phyloP scores from a whole-genome alignment of 2,888 invertebrate species.

The Eristalinus sepulchralis region DNA sequence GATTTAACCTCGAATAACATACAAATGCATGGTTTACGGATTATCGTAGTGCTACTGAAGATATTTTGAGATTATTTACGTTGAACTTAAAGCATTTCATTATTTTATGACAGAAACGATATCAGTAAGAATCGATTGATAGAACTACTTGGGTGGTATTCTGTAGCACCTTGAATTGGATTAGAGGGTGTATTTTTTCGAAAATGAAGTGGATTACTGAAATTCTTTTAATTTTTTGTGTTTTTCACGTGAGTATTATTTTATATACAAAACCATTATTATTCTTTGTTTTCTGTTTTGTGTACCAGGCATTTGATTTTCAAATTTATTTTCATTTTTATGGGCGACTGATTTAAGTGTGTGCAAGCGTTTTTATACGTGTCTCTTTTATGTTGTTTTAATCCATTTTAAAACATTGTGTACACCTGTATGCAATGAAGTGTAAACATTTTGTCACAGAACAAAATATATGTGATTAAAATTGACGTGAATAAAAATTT shows the following conservation, averaged over 20 bases:
- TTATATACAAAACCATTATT: not conserved
- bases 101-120: not conserved
- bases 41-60: not conserved
- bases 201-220: slow-evolving; percentile 27
- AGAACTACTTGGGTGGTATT: slow-evolving; percentile 10
- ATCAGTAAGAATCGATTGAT: not conserved
- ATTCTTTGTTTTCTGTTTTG: no score
- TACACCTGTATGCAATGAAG: no score
- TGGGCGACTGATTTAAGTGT: no score
- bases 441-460: no score
- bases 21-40: not conserved
- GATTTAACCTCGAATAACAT: not conserved
- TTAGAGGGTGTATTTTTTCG: not conserved
- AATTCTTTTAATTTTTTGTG: not conserved
- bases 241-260: slow-evolving; percentile 9
- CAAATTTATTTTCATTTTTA: no score
- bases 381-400: no score
- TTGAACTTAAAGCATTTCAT: not conserved
- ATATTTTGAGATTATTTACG: not conserved
- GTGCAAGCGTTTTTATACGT: no score
- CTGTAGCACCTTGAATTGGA: not conserved
- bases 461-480: no score
- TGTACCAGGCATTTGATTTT: no score
- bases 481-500: no score
- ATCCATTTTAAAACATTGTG: no score